phyloP scores from a whole-genome alignment of 2,113 vertebrate genomes.

The Sakesphorus luctuosus region DNA sequence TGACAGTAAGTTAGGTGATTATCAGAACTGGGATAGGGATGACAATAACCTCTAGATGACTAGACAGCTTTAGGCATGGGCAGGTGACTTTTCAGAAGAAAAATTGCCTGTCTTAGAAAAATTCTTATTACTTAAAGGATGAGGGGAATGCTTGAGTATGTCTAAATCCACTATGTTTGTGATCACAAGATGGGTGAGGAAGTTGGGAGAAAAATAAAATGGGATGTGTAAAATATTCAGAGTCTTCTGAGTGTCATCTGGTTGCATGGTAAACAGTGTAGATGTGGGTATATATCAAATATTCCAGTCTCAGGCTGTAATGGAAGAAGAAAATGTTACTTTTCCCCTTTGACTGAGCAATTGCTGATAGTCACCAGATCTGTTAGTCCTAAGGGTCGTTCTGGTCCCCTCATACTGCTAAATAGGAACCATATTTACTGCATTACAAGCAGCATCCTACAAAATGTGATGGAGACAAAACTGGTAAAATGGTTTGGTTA shows the following conservation, averaged over 20 bases:
- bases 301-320: neutral
- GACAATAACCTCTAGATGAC: neutral
- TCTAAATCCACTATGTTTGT: neutral
- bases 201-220: neutral
- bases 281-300: fast-evolving
- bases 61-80: neutral
- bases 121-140: neutral
- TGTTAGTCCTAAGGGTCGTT: neutral
- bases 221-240: neutral
- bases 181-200: neutral
- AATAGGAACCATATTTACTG: neutral
- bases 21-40: neutral
- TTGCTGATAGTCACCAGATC: neutral
- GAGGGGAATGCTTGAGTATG: neutral
- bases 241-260: neutral
- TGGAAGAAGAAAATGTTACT: neutral
- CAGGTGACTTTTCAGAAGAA: neutral
- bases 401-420: neutral
- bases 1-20: neutral
- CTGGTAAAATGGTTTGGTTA: neutral
- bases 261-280: neutral
- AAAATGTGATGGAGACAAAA: neutral
- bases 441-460: neutral
- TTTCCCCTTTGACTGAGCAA: neutral
- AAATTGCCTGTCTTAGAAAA: neutral